Evolutionary conservation across 2,113 vertebrate genomes (phyloP), one percentile per base, ranked within the genome.

Genomic region (Coracopsis vasa): DNA sequence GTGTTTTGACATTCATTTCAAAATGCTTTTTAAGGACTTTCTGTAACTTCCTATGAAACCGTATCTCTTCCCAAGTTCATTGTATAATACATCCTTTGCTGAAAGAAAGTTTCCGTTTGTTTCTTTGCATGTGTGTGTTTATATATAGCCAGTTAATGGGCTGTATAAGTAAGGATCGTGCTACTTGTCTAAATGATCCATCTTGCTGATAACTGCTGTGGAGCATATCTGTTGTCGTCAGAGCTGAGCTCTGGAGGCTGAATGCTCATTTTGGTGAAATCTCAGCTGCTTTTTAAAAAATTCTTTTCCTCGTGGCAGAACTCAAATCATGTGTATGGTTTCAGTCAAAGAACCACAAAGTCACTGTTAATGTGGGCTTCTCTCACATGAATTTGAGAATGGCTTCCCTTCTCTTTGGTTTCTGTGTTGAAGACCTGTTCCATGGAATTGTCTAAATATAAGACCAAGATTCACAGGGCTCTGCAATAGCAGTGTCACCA

Each of bases 91-190:
- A 66, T 74, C 70, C 61, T 47, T 80, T 61, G 61, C 70, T 7
- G 12, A 51, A 51, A 42, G 33, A 56, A 83, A 25, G 24, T 37
- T 65, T 66, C 35, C 10, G 1, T 88, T 66, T 82, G 65, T 85
- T 78, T 82, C 65, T 88, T 12, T 77, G 8, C 18, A 2, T 73
- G 25, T 61, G 42, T 28, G 44, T 88, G 2, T 92, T 1, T 92
- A 21, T 81, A 16, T 88, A 86, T 67, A 90, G 58, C 31, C 66
- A 71, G 62, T 86, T 94, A 93, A 90, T 94, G 88, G 80, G 27
- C 67, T 90, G 64, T 77, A 70, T 81, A 92, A 87, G 82, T 91
- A 80, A 90, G 54, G 53, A 77, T 72, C 82, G 24, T 77, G 24
- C 45, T 95, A 80, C 53, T 45, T 87, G 50, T 62, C 61, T 90